These are phyloP conservation scores for Halcyon senegalensis DNA, from an alignment of 2,113 vertebrate species.

Conservation along the genomic window DNA sequence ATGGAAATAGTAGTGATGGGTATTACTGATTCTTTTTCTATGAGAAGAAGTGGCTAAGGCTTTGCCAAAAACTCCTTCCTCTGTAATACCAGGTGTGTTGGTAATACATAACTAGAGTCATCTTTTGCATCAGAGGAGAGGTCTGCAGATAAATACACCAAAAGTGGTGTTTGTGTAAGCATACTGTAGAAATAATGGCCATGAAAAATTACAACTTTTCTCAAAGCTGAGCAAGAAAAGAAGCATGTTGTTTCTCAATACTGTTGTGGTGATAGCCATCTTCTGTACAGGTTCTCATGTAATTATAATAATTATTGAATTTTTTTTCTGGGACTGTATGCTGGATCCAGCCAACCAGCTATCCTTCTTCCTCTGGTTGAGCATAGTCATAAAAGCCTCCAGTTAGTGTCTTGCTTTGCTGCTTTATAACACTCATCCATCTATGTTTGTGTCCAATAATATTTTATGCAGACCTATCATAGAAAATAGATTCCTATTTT, in stretches of 20 bases:
- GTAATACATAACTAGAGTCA: neutral
- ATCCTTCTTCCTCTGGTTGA: neutral
- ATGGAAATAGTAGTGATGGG: neutral
- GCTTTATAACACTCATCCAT: neutral
- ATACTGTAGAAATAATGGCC: neutral
- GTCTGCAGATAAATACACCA: neutral
- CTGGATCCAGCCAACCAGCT: neutral
- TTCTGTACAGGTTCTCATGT: fast-evolving
- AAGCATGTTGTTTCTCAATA: neutral
- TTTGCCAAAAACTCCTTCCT: neutral
- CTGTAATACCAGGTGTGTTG: neutral
- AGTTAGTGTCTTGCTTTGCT: neutral
- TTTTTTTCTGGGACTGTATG: neutral
- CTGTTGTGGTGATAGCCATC: neutral
- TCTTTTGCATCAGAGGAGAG: neutral
- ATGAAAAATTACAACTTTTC: neutral
- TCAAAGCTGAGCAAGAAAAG: neutral
- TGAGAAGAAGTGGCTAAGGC: neutral
- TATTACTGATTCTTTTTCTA: neutral
- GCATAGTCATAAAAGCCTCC: neutral
- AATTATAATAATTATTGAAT: neutral
- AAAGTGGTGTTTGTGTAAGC: fast-evolving
- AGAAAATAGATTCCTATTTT: neutral
- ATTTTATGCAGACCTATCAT: neutral
- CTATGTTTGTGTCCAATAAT: neutral